Conservation (phyloP, 2,113 vertebrate genomes). For the Gadus macrocephalus region DNA sequence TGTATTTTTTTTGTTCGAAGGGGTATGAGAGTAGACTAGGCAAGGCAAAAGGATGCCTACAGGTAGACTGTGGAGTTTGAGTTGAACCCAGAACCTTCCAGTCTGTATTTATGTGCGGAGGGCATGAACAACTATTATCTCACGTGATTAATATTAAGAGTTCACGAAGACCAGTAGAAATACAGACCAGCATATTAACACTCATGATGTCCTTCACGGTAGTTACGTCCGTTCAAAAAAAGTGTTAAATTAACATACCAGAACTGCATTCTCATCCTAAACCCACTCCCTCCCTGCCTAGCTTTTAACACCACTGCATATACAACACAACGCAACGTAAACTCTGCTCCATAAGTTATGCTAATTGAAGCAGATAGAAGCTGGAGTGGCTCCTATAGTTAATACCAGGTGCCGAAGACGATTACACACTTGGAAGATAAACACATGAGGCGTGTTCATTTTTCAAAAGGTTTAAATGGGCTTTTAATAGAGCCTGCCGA, state of each 20-base stretch:
- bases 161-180: constrained; percentile 7
- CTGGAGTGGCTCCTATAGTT: constrained; percentile 35
- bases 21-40: too few species aligned
- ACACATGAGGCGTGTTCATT: constrained; percentile 15
- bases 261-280: constrained; percentile 56
- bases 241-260: constrained; percentile 13
- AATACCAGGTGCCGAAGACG: constrained; percentile 50
- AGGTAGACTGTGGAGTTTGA: too few species aligned
- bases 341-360: constrained; percentile 42
- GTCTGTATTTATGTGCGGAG: too few species aligned
- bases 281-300: constrained; percentile 40
- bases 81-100: too few species aligned
- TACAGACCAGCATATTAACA: background rate
- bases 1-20: too few species aligned
- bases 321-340: constrained; percentile 43
- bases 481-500: constrained; percentile 2
- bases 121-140: background rate
- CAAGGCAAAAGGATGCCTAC: too few species aligned
- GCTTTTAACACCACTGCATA: constrained; percentile 44
- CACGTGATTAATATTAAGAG: background rate
- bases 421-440: constrained; percentile 30
- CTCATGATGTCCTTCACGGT: background rate
- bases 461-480: constrained; percentile 15
- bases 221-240: constrained; percentile 37
- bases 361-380: constrained; percentile 58